Evolutionary conservation across 2,797 vertebrate genomes (phyloP).

Genomic region (Enteromius unitaeniatus): DNA sequence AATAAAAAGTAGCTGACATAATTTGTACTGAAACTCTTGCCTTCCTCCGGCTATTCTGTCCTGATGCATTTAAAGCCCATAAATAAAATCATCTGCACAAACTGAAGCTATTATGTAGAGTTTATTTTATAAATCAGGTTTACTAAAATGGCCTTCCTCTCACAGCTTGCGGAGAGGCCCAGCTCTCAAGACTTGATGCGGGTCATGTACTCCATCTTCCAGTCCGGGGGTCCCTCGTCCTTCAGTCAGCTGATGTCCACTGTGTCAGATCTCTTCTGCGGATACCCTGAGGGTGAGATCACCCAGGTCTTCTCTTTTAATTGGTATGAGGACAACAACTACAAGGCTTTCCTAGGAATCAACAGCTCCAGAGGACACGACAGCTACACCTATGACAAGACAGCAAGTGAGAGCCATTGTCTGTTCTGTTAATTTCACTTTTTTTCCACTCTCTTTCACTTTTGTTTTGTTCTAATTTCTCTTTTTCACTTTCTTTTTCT

Average conservation of each 20-base stretch:
- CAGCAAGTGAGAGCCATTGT: slow-evolving; percentile 85
- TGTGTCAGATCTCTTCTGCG: slow-evolving; percentile 89
- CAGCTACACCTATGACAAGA: slow-evolving; percentile 84
- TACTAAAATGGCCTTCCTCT: background rate
- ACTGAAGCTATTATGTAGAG: background rate
- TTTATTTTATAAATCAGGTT: background rate
- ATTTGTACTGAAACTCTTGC: background rate
- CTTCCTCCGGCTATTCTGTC: too few species aligned
- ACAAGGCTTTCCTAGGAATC: slow-evolving; percentile 95
- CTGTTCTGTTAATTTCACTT: background rate
- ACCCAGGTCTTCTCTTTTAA: slow-evolving; percentile 93
- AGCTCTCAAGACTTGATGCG: slow-evolving; percentile 84
- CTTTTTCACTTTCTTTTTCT: background rate
- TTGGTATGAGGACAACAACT: slow-evolving; percentile 99
- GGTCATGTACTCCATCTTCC: slow-evolving; percentile 77
- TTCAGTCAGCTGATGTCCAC: slow-evolving; percentile 80
- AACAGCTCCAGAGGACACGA: slow-evolving; percentile 83
- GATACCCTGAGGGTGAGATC: slow-evolving; percentile 90
- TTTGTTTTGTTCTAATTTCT: background rate
- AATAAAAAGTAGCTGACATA: background rate
- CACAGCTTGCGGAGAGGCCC: slow-evolving; percentile 79
- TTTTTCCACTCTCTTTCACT: background rate
- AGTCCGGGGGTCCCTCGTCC: slow-evolving; percentile 76
- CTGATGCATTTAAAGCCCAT: background rate
- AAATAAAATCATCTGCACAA: background rate